Conservation (phyloP, 2,113 vertebrate species). For the Irena cyanogastra region DNA sequence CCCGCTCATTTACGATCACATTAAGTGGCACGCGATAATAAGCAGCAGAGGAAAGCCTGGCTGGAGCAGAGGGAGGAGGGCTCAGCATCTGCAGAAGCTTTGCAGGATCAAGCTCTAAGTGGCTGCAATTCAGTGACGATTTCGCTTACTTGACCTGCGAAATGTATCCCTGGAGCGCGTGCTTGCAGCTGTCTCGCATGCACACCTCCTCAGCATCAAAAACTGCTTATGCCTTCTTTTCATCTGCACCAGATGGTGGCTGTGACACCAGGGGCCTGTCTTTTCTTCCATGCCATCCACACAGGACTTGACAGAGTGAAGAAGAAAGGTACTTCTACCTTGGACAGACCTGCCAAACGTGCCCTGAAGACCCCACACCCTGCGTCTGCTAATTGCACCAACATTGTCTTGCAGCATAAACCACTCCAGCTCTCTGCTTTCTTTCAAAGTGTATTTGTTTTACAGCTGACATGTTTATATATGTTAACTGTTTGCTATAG, state of each 20-base stretch:
- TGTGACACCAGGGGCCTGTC: not conserved
- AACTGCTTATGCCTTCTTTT: not conserved
- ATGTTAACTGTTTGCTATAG: slow-evolving; percentile 68
- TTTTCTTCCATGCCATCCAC: slow-evolving; percentile 25
- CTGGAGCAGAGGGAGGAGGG: not conserved
- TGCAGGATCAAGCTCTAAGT: not conserved
- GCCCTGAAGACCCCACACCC: slow-evolving; percentile 61
- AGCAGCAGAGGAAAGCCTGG: not conserved
- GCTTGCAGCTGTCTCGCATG: not conserved
- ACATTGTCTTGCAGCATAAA: slow-evolving; percentile 15
- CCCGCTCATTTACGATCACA: rapidly evolving
- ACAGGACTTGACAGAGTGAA: not conserved
- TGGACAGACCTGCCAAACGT: not conserved
- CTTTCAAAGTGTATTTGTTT: slow-evolving; percentile 68
- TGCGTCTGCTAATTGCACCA: slow-evolving; percentile 20
- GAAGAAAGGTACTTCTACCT: slow-evolving; percentile 38
- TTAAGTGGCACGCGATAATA: not conserved
- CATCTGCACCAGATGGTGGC: slow-evolving; percentile 30
- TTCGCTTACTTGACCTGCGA: not conserved
- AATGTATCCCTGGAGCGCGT: not conserved
- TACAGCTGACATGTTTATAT: slow-evolving; percentile 73
- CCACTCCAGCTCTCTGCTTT: slow-evolving; percentile 53
- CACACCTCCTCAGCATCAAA: not conserved
- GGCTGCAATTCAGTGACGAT: not conserved
- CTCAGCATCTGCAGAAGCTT: not conserved